Evolutionary conservation across 2,113 vertebrate species (phyloP).

Genomic region (western clawed frog (Xenopus tropicalis)): UCB_Xtro_10.0 CM004449.2:51765501-51766000

Average conservation of each 20-base stretch:
- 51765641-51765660: too few relatives aligned
- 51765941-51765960: background rate
- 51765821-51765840: conserved; percentile 8
- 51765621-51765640: too few relatives aligned
- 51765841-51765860: conserved; percentile 21
- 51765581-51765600: too few relatives aligned
- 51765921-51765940: background rate
- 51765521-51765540: too few relatives aligned
- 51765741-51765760: background rate
- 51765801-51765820: background rate
- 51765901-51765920: background rate
- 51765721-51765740: background rate
- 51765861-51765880: background rate
- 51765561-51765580: too few relatives aligned
- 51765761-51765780: conserved; percentile 8
- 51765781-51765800: conserved; percentile 1
- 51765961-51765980: background rate
- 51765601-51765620: too few relatives aligned
- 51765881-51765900: background rate
- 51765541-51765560: too few relatives aligned
- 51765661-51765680: too few relatives aligned
- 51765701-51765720: too few relatives aligned
- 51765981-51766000: background rate
- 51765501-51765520: too few relatives aligned
- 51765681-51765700: too few relatives aligned